Evolutionary conservation across 2,113 vertebrate genomes (phyloP).

Genomic region (Epinephelus moara): DNA sequence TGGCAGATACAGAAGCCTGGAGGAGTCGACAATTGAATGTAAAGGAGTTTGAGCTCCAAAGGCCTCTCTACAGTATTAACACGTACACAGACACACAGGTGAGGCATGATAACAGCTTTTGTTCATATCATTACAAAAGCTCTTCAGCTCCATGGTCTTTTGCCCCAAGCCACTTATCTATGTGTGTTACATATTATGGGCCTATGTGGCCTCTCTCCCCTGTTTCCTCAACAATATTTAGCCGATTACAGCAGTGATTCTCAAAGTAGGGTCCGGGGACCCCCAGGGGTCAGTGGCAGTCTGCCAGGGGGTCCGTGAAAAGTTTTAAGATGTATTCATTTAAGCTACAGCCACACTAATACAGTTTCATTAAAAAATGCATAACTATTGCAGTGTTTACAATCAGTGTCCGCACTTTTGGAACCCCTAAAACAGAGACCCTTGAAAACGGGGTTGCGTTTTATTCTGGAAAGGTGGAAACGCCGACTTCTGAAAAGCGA

Average conservation of each 20-base stretch:
- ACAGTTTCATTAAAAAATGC: too few species aligned
- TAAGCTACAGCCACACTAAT: too few species aligned
- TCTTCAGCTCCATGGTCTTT: not conserved
- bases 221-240: not conserved
- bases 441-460: too few species aligned
- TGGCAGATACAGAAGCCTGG: constrained; percentile 90
- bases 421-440: too few species aligned
- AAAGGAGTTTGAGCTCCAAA: constrained; percentile 87
- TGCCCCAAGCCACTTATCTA: constrained; percentile 18
- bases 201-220: not conserved
- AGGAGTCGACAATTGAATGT: constrained; percentile 82
- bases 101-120: constrained; percentile 36
- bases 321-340: not conserved
- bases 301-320: not conserved
- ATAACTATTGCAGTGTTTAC: too few species aligned
- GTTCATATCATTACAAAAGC: constrained; percentile 17
- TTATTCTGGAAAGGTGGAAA: too few species aligned
- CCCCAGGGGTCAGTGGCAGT: too few species aligned
- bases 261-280: not conserved
- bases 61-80: constrained; percentile 90
- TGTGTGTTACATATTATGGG: not conserved
- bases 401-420: too few species aligned
- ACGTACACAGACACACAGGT: constrained; percentile 94
- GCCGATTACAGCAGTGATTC: not conserved
- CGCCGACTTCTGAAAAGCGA: too few species aligned